Evolutionary conservation across 2,113 vertebrate species (phyloP), one percentile per base, ranked within the genome.

Genomic region (Notothenia coriiceps): DNA sequence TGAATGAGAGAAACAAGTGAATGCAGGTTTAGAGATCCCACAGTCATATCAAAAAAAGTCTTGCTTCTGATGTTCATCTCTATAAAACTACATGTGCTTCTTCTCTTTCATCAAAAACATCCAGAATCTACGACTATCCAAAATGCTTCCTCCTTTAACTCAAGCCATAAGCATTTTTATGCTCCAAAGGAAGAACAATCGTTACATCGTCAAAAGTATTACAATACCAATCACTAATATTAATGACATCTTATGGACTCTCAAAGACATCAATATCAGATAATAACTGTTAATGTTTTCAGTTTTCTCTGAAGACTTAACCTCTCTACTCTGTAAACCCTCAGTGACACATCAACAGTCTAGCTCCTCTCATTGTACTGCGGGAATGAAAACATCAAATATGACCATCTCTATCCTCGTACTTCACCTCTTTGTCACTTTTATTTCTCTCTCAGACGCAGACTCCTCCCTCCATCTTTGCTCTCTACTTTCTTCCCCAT

Each of bases 401-500:
- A 67, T 64, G 4, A 66, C 8, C 2, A 10, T 20, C 2, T 56
- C 3, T n/a, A 10, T 56, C 12, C 46, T 44, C 62, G 1, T 20
- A 11, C 33, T 62, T 61, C 14, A 40, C 33, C 14, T 74, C 57
- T 46, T 22, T 29, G 13, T 68, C 57, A 9, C 6, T 49, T 56
- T 62, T 44, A 62, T 75, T 75, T 46, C 70, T 8, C 50, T 56
- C 20, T 73, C 13, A 50, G 55, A 64, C 56, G 22, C 71, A 22
- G 61, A 43, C 64, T 75, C 73, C 61, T 82, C 73, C 70, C 57
- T 71, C 64, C 71, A 35, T 76, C 69, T 50, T 73, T 54, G 15
- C 84, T 65, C 72, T 62, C 71, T 22, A 9, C 61, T 78, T 74
- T 70, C 62, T 56, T 76, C 65, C 18, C 86, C 84, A 91, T 91